Percentiles rank a stretch among this genome's conserved stretches.
phyloP scores from a whole-genome alignment of 92 coral and sea anemone genomes.

The Zoanthus gigantus region DNA sequence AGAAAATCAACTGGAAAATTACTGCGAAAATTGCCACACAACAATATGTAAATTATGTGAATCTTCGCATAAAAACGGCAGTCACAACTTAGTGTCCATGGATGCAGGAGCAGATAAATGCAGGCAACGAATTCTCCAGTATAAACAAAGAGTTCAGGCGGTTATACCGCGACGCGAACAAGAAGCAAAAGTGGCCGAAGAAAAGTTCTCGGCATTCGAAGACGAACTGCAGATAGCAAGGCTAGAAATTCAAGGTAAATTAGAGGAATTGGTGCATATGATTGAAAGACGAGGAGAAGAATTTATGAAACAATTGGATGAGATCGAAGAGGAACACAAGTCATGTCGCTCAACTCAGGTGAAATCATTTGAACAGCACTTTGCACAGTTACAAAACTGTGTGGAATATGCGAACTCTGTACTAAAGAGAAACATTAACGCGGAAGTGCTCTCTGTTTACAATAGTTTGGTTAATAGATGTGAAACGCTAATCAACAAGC shows the following conservation, averaged over 20 bases:
- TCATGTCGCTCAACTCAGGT: constrained; percentile 29
- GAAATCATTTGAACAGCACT: constrained; percentile 33
- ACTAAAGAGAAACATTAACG: constrained; percentile 33
- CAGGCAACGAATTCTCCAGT: constrained; percentile 14
- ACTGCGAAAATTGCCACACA: constrained; percentile 15
- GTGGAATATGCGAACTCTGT: constrained; percentile 13
- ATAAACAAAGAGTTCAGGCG: constrained; percentile 28
- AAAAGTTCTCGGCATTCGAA: constrained; percentile 3
- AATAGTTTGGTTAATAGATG: constrained; percentile 20
- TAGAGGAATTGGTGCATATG: constrained; percentile 39
- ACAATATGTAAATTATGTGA: constrained; percentile 25
- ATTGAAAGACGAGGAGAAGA: constrained; percentile 45
- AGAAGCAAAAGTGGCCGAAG: constrained; percentile 38
- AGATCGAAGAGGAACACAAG: constrained; percentile 39
- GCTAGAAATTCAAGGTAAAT: constrained; percentile 27
- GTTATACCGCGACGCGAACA: constrained; percentile 39
- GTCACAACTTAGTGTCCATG: constrained; percentile 26
- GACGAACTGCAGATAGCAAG: constrained; percentile 15
- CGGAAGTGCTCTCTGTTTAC: constrained; percentile 31
- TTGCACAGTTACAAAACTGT: constrained; percentile 20
- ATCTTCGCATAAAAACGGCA: not conserved
- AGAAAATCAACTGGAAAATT: not conserved
- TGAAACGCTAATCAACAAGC: constrained; percentile 29
- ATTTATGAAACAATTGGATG: constrained; percentile 42
- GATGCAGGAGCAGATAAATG: constrained; percentile 41